Base-by-base conservation (phyloP, 2,797 vertebrate species). In the Scleropages formosus region DNA sequence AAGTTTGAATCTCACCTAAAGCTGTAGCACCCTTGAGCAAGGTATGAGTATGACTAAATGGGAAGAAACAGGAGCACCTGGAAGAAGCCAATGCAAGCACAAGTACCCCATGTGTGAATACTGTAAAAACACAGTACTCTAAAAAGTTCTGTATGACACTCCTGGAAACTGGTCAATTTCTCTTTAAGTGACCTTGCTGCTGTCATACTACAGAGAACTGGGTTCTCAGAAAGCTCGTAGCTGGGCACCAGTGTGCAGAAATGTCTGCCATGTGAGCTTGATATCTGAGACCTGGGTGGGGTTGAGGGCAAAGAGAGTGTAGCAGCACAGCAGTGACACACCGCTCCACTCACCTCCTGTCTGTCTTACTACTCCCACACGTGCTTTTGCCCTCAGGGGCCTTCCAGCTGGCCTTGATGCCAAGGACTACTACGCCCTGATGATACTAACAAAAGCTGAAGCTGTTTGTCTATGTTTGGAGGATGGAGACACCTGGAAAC, bases 171-270 rank as follows among this genome's bases (percentile, higher is more conserved):
- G 18, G 15, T n/a, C 44, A 10, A 44, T 68, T 18, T 51, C 51
- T 16, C 39, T 46, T 69, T 44, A 68, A 69, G 60, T n/a, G 13
- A 18, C 15, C 15, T 56, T 24, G 8, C 27, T 60, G 27, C 24
- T 11, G 24, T 24, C 53, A 31, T 58, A 6, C 18, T 44, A 63
- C 68, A 13, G 12, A 18, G 59, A 31, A 51, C 22, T 58, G 56
- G 31, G n/a, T 76, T 76, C 68, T n/a, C 71, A 68, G 75, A 76
- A 76, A 72, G 47, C 24, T 22, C 49, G 39, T 59, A 68, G 9
- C 58, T n/a, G 22, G 53, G 8, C n/a, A 31, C 22, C 7, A 18
- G 46, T 73, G 39, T 51, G 59, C 59, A 61, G 76, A 70, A 70
- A 76, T 61, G 20, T 27, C 66, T 2, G 49, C 67, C 46, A 24